These are phyloP conservation scores for Sebastes schlegelii DNA, from an alignment of 2,113 vertebrate genomes.

Conservation along the genomic window DNA sequence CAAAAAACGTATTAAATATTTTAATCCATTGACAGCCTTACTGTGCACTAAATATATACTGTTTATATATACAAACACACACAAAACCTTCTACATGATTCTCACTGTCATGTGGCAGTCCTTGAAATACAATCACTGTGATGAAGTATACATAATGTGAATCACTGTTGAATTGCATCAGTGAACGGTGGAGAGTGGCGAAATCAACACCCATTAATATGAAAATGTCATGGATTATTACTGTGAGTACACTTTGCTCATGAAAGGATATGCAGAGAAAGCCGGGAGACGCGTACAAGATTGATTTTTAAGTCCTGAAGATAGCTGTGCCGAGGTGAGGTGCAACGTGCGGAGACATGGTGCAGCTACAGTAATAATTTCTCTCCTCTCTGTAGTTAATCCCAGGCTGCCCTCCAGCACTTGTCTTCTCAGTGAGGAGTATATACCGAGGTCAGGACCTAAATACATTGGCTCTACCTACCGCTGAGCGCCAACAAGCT, in stretches of 20 bases:
- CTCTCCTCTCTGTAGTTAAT: conserved; percentile 55
- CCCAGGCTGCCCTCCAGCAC: conserved; percentile 60
- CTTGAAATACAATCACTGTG: background rate
- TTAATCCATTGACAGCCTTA: no score
- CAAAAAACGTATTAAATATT: no score
- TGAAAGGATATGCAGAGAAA: conserved; percentile 38
- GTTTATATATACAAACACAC: no score
- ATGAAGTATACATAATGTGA: background rate
- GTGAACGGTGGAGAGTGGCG: background rate
- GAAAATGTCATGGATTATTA: conserved; percentile 13
- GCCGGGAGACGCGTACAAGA: conserved; percentile 21
- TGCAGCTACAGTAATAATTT: conserved; percentile 63
- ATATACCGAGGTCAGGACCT: conserved; percentile 72
- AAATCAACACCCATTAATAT: conserved; percentile 28
- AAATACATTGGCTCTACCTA: conserved; percentile 64
- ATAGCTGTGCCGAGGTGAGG: conserved; percentile 21
- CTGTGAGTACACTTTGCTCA: conserved; percentile 10
- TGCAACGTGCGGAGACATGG: conserved; percentile 25
- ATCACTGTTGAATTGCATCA: background rate
- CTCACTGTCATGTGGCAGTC: background rate
- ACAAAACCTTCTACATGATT: background rate
- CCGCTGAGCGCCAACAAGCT: conserved; percentile 70
- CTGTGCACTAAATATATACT: no score
- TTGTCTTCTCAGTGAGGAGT: conserved; percentile 66
- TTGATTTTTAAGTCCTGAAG: conserved; percentile 41